phyloP scores from a whole-genome alignment of 2,888 invertebrate species.

The Steromphala cineraria region DNA sequence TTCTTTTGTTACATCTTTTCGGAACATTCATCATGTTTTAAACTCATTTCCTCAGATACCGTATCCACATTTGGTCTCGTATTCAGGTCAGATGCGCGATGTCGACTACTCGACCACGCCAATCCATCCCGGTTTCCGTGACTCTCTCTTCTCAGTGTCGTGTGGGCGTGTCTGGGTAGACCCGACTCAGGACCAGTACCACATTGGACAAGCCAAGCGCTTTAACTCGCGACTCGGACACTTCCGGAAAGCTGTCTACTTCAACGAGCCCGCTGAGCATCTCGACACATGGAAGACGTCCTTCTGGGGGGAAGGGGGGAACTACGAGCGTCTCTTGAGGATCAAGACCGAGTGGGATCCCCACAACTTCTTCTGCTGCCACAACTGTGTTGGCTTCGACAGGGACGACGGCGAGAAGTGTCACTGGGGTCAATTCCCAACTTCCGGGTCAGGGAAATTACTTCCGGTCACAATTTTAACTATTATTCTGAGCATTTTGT shows the following conservation, averaged over 20 bases:
- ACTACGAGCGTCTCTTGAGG: slow-evolving; percentile 46
- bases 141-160: not conserved
- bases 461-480: no score
- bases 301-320: slow-evolving; percentile 48
- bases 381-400: slow-evolving; percentile 56
- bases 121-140: not conserved
- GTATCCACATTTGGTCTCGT: not conserved
- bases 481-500: no score
- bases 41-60: no score
- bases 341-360: slow-evolving; percentile 52
- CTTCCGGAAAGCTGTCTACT: slow-evolving; percentile 47
- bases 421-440: no score
- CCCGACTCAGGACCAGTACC: not conserved
- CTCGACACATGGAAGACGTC: slow-evolving; percentile 48
- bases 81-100: not conserved
- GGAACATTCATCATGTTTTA: no score
- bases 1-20: no score
- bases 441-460: no score
- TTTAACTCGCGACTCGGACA: no score
- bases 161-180: not conserved
- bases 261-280: slow-evolving; percentile 51
- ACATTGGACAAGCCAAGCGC: no score
- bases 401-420: not conserved
- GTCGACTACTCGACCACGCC: not conserved
- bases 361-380: slow-evolving; percentile 52